phyloP scores from a whole-genome alignment of 2,888 invertebrate genomes.

The Rutpela maculata region DNA sequence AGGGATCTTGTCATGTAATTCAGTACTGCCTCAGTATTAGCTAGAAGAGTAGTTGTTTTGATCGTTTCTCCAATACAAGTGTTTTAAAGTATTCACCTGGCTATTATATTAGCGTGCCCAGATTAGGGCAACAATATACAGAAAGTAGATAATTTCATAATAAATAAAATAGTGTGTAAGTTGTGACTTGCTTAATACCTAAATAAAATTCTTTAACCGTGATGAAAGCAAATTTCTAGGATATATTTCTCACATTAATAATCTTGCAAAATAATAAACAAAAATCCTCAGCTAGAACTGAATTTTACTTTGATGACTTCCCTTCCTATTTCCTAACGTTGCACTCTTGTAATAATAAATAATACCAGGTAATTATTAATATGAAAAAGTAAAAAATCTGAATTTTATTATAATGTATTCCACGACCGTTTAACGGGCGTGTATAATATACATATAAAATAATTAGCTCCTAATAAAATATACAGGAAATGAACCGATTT shows the following conservation, averaged over 20 bases:
- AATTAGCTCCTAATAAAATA: constrained; percentile 49
- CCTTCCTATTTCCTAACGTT: neutral
- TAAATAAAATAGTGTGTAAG: no score
- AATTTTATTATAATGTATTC: constrained; percentile 40
- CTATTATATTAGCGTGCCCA: no score
- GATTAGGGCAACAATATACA: no score
- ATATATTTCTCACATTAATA: neutral
- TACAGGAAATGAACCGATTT: constrained; percentile 57
- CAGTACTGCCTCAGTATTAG: no score
- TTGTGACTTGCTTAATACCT: no score
- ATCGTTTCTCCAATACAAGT: no score
- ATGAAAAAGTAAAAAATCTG: constrained; percentile 10
- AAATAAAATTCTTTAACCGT: no score
- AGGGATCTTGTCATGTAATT: no score
- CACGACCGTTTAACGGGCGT: constrained; percentile 48
- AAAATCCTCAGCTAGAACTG: neutral
- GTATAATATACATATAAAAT: constrained; percentile 50
- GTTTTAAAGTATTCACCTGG: no score
- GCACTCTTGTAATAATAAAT: neutral
- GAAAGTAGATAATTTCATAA: no score
- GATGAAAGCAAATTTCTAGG: no score
- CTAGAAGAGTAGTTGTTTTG: no score
- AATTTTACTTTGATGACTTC: neutral
- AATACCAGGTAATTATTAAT: neutral
- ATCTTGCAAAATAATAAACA: neutral